Percentiles rank a stretch among this genome's conserved stretches.
Conservation (phyloP, 2,888 invertebrate genomes). For the Adelphocoris suturalis region DNA sequence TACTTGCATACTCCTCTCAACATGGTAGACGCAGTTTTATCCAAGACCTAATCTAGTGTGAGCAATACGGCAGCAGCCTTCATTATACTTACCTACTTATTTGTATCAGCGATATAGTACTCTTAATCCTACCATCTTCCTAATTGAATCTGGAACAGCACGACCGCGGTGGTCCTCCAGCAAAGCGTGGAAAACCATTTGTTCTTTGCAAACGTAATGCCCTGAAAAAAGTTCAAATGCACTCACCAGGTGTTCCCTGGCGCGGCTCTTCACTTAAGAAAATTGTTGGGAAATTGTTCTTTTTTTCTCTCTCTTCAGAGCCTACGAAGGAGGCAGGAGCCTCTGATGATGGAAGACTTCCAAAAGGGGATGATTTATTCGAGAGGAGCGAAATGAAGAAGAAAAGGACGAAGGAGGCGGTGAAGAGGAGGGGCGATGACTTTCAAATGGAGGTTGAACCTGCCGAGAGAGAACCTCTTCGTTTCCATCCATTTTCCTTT, state of each 20-base stretch:
- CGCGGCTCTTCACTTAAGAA: constrained; percentile 31
- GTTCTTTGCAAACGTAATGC: background rate
- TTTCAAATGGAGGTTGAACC: constrained; percentile 60
- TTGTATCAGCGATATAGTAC: no score
- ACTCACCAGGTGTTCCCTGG: constrained; percentile 43
- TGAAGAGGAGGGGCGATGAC: constrained; percentile 36
- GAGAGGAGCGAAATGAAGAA: constrained; percentile 49
- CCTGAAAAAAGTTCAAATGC: background rate
- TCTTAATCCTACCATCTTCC: no score
- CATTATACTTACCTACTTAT: no score
- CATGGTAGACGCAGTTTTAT: no score
- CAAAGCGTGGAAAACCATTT: background rate
- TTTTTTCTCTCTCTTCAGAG: background rate
- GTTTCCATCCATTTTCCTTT: constrained; percentile 38
- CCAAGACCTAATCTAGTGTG: no score
- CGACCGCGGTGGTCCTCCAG: no score
- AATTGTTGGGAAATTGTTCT: constrained; percentile 40
- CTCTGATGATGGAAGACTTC: constrained; percentile 61
- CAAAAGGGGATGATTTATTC: constrained; percentile 60
- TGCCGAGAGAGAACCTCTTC: constrained; percentile 4
- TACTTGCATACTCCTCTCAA: no score
- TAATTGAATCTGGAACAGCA: no score
- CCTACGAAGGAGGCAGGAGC: constrained; percentile 5
- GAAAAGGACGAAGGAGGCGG: background rate
- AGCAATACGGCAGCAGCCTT: no score